Percentiles rank a stretch among this genome's conserved stretches.
These are phyloP conservation scores for Prunella himalayana DNA, from an alignment of 2,113 vertebrate species.

Conservation along the genomic window DNA sequence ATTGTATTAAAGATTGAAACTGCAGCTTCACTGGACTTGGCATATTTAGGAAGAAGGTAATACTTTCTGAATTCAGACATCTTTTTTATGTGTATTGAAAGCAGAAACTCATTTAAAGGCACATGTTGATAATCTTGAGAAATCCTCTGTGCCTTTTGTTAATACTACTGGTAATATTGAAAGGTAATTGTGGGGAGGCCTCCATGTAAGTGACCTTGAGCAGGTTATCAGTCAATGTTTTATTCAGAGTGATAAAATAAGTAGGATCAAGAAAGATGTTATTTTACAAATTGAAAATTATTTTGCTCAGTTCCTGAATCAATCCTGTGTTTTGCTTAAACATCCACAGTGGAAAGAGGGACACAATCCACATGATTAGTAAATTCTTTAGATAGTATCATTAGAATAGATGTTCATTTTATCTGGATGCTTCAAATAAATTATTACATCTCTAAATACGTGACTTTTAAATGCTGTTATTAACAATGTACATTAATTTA, in stretches of 20 bases:
- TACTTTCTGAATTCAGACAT: not conserved
- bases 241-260: not conserved
- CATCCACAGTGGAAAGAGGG: not conserved
- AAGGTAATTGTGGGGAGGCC: not conserved
- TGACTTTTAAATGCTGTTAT: not conserved
- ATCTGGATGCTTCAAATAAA: not conserved
- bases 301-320: not conserved
- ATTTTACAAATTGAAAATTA: not conserved
- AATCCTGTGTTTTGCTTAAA: not conserved
- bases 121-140: not conserved
- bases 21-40: not conserved
- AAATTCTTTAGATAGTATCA: not conserved
- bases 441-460: not conserved
- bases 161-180: not conserved
- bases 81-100: not conserved
- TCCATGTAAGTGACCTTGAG: not conserved
- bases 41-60: not conserved
- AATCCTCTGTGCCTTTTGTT: not conserved
- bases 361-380: not conserved
- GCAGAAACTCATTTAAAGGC: not conserved
- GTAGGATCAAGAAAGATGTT: not conserved
- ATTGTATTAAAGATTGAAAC: not conserved
- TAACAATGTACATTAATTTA: not conserved
- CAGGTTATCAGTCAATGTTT: not conserved
- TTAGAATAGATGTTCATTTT: not conserved